Evolutionary conservation across 2,113 vertebrate species (phyloP).

Genomic region (Danio rerio): DNA sequence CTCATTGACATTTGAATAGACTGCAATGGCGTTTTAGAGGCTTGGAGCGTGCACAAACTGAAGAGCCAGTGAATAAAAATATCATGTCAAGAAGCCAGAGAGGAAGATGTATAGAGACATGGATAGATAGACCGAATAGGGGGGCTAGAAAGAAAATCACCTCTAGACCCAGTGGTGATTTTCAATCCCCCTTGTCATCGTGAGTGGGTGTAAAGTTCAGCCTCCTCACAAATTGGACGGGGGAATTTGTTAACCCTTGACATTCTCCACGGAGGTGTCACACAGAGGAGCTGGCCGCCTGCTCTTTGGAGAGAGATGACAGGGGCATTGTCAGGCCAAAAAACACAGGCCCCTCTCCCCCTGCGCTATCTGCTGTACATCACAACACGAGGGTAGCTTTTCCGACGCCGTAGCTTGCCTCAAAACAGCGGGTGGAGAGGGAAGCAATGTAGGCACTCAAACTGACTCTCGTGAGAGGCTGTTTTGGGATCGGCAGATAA

Average conservation of each 20-base stretch:
- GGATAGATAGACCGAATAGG: constrained; percentile 38
- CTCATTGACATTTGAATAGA: constrained; percentile 69
- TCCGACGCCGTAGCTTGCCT: not conserved
- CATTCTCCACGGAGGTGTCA: constrained; percentile 74
- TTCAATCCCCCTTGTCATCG: constrained; percentile 64
- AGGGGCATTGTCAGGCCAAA: constrained; percentile 72
- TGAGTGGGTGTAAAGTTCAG: constrained; percentile 71
- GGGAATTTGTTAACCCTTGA: constrained; percentile 74
- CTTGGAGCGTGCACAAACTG: constrained; percentile 14
- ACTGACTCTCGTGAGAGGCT: constrained; percentile 11
- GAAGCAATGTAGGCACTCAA: not conserved
- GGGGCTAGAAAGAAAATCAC: constrained; percentile 66
- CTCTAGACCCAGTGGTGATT: constrained; percentile 69
- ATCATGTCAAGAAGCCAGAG: constrained; percentile 63
- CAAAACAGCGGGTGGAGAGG: constrained; percentile 38
- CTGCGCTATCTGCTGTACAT: constrained; percentile 21
- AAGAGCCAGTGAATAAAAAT: constrained; percentile 72
- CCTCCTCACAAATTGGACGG: constrained; percentile 76
- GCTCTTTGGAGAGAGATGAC: constrained; percentile 70
- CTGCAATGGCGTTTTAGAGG: constrained; percentile 21
- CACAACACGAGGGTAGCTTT: not conserved
- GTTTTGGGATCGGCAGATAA: constrained; percentile 17
- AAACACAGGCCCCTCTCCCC: constrained; percentile 18
- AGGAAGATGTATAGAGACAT: constrained; percentile 21
- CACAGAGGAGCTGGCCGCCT: constrained; percentile 66